Conservation (phyloP, 2,888 invertebrate species). For the Leucania comma region DNA sequence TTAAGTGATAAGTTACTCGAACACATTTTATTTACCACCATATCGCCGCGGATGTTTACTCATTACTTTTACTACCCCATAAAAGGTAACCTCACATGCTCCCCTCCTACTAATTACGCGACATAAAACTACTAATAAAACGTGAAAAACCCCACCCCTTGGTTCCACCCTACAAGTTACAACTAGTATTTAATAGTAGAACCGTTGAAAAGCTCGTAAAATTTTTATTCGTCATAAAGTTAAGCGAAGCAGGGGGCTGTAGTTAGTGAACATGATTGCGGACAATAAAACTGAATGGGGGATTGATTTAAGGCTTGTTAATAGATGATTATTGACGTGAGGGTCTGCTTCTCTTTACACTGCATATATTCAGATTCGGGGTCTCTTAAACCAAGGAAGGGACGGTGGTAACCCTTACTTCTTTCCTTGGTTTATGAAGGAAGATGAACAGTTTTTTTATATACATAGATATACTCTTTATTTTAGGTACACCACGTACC, state of each 20-base stretch:
- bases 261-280: constrained; percentile 53
- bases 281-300: constrained; percentile 54
- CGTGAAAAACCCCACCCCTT: constrained; percentile 53
- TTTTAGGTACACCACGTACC: no score
- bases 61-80: constrained; percentile 42
- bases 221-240: constrained; percentile 63
- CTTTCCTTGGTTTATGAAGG: no score
- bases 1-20: background rate
- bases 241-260: constrained; percentile 46
- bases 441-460: no score
- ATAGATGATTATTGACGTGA: constrained; percentile 22
- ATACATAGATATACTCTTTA: no score
- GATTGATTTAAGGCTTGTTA: constrained; percentile 59
- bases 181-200: constrained; percentile 64
- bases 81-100: constrained; percentile 35
- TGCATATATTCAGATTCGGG: background rate
- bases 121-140: constrained; percentile 50
- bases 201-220: constrained; percentile 62
- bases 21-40: constrained; percentile 5
- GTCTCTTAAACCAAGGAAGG: background rate
- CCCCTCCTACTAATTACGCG: constrained; percentile 47
- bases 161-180: constrained; percentile 52
- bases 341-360: background rate
- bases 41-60: constrained; percentile 25
- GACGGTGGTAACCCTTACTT: no score